Evolutionary conservation across 2,888 invertebrate genomes (phyloP), one percentile per base, ranked within the genome.

Genomic region (Chaitophorus viminalis): DNA sequence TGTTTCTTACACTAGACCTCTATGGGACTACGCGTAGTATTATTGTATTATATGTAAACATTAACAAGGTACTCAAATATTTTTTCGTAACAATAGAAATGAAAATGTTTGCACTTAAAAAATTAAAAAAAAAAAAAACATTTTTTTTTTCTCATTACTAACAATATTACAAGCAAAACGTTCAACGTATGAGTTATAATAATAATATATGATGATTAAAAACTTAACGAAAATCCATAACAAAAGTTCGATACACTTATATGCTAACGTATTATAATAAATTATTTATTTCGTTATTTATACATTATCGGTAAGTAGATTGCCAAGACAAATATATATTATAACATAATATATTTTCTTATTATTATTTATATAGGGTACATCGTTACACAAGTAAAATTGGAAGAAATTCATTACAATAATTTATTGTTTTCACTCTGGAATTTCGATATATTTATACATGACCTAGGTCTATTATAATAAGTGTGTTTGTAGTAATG

Each of bases 151-250:
- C 74, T 60, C n/a, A n/a, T 74, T n/a, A 52, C 82, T 86, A 78
- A 70, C 68, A 70, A 68, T 70, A 54, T 86, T 76, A 54, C 36
- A 86, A 86, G 86, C 86, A 17, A 86, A 87, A 87, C 60, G 60
- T 81, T 87, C 79, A 74, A 87, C 60, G 39, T 72, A 79, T 33
- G 72, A 46, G 79, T n/a, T 87, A 79, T 81, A 54, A 78, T 70
- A 72, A 8, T 46, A 36, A 36, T 36, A 74, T 74, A 84, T 74
- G n/a, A 87, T 74, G 74, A 65, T 70, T 78, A 79, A 79, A 86
- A 87, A 87, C 87, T 87, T 87, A 87, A 87, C 87, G 72, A 74
- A 72, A 79, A 79, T 79, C 36, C 77, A 52, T 87, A 87, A 87
- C 72, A 81, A 79, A 87, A 87, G 65, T 87, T 74, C 39, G 79